Conservation (phyloP, 2,797 vertebrate genomes). For the Galago senegalensis region DNA sequence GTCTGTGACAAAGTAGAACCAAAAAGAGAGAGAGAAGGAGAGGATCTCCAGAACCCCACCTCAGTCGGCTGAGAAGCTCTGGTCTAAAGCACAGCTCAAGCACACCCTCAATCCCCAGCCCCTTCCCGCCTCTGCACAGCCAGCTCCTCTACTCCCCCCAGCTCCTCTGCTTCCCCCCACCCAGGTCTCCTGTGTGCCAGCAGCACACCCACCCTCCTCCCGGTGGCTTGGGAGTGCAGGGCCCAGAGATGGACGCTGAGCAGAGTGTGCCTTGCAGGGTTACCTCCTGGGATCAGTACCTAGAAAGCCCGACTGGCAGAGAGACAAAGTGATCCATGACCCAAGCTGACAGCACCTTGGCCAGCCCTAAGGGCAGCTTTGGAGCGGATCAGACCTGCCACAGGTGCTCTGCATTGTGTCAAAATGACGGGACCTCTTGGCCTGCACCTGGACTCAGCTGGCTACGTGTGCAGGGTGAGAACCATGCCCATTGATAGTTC, state of each 20-base stretch:
- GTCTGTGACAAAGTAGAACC: background rate
- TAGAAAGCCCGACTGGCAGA: background rate
- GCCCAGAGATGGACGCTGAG: accelerated
- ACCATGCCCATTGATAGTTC: no score
- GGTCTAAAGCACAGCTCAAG: background rate
- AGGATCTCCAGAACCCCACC: background rate
- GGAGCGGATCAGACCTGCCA: background rate
- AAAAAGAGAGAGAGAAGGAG: background rate
- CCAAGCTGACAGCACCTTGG: accelerated
- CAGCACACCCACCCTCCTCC: accelerated
- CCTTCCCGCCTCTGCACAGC: background rate
- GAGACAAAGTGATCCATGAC: no score
- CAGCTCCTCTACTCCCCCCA: accelerated
- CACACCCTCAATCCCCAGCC: accelerated
- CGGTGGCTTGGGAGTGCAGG: accelerated
- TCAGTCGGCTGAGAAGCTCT: background rate
- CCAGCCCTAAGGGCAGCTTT: no score
- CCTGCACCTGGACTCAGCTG: background rate
- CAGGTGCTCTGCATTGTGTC: background rate
- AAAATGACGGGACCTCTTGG: no score
- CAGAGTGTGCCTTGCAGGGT: background rate
- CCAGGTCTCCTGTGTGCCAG: background rate
- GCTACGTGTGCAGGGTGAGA: accelerated
- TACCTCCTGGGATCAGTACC: background rate
- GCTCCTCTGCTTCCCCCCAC: background rate